Evolutionary conservation across 2,797 vertebrate genomes (phyloP).

Genomic region (Myotis planiceps): DNA sequence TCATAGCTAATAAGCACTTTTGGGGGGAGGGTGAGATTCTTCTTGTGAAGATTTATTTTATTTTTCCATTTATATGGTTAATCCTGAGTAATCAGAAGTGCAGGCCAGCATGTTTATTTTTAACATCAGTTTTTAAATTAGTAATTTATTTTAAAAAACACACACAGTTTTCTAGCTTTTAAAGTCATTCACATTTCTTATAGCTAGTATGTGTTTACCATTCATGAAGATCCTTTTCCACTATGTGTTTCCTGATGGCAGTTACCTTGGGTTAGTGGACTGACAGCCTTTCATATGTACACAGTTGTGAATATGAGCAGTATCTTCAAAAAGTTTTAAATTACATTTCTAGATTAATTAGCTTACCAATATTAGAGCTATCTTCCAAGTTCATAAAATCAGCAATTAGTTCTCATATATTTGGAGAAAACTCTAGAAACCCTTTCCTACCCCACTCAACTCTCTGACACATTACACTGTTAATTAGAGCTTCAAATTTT

Average conservation of each 20-base stretch:
- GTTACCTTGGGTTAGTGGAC: background rate
- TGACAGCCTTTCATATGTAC: background rate
- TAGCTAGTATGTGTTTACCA: background rate
- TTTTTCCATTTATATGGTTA: background rate
- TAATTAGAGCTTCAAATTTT: background rate
- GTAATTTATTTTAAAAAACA: background rate
- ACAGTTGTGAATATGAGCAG: background rate
- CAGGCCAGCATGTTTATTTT: background rate
- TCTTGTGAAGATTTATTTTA: background rate
- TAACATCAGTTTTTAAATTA: background rate
- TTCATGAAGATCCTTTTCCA: background rate
- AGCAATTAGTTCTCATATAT: background rate
- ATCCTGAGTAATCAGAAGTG: background rate
- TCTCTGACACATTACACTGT: background rate
- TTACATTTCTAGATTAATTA: background rate
- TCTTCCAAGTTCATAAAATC: background rate
- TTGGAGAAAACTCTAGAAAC: constrained; percentile 7
- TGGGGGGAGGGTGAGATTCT: background rate
- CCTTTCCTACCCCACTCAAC: background rate
- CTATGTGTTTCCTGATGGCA: background rate
- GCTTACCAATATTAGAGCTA: background rate
- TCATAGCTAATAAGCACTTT: background rate
- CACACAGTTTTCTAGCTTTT: background rate
- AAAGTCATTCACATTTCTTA: background rate
- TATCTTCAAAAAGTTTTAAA: background rate